These are phyloP conservation scores for Camarhynchus parvulus DNA, from an alignment of 2,113 vertebrate genomes.

Conservation along the genomic window DNA sequence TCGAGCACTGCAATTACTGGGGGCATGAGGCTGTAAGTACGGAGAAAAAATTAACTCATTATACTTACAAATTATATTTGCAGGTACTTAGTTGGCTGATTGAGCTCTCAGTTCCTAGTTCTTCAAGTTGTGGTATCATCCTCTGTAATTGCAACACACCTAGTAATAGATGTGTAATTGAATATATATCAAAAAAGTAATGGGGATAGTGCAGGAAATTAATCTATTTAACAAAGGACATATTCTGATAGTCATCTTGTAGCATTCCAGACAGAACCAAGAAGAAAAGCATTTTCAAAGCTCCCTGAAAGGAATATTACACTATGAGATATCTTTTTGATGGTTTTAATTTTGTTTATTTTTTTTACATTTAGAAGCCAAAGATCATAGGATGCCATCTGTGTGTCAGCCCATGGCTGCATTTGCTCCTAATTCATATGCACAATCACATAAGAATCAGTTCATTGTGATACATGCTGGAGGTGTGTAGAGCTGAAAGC, in stretches of 20 bases:
- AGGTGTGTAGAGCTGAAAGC: background rate
- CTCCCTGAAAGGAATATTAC: background rate
- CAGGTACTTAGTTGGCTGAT: slow-evolving; percentile 4
- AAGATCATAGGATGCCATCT: background rate
- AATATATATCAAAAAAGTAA: background rate
- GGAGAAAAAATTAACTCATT: slow-evolving; percentile 16
- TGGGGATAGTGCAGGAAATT: background rate
- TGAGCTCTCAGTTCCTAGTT: slow-evolving; percentile 10
- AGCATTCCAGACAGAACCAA: background rate
- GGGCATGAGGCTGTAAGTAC: background rate
- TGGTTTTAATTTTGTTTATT: background rate
- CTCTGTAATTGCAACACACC: background rate
- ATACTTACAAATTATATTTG: slow-evolving; percentile 30
- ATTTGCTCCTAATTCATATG: background rate
- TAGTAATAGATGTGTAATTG: background rate
- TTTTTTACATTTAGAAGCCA: background rate
- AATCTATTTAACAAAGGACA: background rate
- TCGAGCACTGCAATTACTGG: background rate
- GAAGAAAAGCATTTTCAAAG: background rate
- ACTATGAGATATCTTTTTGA: background rate
- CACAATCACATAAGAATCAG: background rate
- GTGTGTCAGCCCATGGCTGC: background rate
- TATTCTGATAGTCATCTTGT: background rate
- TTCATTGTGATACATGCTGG: background rate
- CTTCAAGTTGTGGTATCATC: background rate